Base-by-base conservation (phyloP, 37 sponge, comb jelly and placozoan species). In the Oopsacas minuta region DNA sequence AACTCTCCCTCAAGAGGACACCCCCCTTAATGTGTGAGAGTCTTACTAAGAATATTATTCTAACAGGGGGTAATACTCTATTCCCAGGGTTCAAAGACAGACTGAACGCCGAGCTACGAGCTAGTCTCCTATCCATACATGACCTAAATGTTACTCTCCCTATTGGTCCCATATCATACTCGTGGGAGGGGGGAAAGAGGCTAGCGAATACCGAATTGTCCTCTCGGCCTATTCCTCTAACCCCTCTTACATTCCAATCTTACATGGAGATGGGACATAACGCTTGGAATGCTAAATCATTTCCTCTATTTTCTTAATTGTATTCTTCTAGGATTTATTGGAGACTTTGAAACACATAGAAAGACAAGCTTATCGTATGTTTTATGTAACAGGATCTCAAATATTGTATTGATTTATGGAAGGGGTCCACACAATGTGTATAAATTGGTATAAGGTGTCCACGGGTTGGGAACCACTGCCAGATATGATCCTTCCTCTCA, bases 21-120 rank as follows among this genome's bases (percentile, higher is more conserved):
- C 99, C 99, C 0, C 53, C 37, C 15, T 83, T 84, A 35, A 93
- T 98, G 91, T 94, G 93, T 39, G 92, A 91, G 37, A 92, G 93
- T 28, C 87, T 98, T 25, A 95, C 89, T 85, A 37, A 85, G 22
- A 98, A 98, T 75, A 98, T 98, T 39, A 61, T 98, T 1, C 36
- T 95, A 36, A 95, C 90, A 35, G 99, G 99, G 20, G 99, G 99
- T 0, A 95, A 85, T 37, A 81, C 92, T 28, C 36, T 85, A 37
- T 95, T 98, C 35, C 84, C 89, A 15, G 92, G 92, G 36, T 95
- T 91, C 83, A 87, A 87, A 23, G 86, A 91, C 17, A 81, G 97
- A 35, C 35, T 97, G n/a, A 28, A 75, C 20, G 38, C 52, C 15
- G 97, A 97, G 36, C 87, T 94, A 0, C 81, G 97, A 1, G 87